Evolutionary conservation across 2,797 vertebrate genomes (phyloP).

Genomic region (Cynopterus sphinx): DNA sequence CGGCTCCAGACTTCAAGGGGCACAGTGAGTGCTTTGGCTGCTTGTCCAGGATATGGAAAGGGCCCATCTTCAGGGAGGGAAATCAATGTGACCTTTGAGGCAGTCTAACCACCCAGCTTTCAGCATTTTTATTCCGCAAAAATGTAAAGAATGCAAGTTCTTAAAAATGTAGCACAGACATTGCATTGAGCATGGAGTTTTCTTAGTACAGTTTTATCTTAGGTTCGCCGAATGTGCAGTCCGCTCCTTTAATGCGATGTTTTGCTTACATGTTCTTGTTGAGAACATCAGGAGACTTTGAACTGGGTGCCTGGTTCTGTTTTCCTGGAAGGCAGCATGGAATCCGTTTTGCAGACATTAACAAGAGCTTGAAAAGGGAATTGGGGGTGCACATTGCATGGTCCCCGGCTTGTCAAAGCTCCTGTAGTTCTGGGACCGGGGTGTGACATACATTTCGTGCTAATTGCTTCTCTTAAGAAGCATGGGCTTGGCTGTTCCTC

Average conservation of each 20-base stretch:
- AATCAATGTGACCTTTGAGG: constrained; percentile 61
- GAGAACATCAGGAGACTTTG: constrained; percentile 2
- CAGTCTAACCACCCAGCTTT: not conserved
- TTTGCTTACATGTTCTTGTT: constrained; percentile 34
- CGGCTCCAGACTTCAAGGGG: constrained; percentile 17
- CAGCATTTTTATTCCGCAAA: not conserved
- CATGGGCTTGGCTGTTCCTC: constrained; percentile 52
- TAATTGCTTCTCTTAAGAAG: constrained; percentile 65
- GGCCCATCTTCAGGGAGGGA: not conserved
- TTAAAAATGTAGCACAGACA: not conserved
- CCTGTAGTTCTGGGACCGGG: constrained; percentile 12
- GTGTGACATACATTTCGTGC: constrained; percentile 39
- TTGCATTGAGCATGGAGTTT: not conserved
- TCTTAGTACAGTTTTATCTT: not conserved
- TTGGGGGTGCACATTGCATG: not conserved
- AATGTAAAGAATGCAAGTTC: constrained; percentile 42
- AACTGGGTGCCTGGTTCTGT: constrained; percentile 7
- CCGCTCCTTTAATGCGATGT: not conserved
- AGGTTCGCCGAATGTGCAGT: not conserved
- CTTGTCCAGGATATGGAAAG: constrained; percentile 2
- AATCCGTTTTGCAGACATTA: constrained; percentile 40
- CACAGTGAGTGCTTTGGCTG: not conserved
- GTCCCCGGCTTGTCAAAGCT: not conserved
- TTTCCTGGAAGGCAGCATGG: constrained; percentile 18
- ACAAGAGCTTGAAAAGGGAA: not conserved